These are phyloP conservation scores for Scolopax bukidnonensis DNA, from an alignment of 2,797 vertebrate genomes.

Conservation along the genomic window DNA sequence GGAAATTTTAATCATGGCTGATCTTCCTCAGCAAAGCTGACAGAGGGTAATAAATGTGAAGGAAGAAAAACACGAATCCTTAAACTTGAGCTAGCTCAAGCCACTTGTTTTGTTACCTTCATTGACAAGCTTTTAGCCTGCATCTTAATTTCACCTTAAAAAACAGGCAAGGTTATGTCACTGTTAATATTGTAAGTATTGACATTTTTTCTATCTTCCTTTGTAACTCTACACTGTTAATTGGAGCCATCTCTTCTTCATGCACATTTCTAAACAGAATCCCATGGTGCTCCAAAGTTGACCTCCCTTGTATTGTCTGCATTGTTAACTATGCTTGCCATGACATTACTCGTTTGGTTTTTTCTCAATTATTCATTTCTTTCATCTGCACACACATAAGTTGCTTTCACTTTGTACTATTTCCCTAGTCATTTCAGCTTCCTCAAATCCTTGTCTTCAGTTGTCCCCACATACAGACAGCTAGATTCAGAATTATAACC, in stretches of 20 bases:
- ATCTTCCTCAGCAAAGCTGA: background rate
- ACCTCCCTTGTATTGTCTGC: background rate
- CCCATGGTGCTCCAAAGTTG: background rate
- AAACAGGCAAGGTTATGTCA: background rate
- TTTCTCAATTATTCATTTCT: background rate
- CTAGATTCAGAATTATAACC: background rate
- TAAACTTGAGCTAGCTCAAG: background rate
- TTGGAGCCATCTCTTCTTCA: background rate
- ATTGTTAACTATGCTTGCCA: background rate
- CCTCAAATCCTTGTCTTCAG: background rate
- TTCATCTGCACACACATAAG: background rate
- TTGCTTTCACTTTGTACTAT: background rate
- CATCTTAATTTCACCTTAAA: background rate
- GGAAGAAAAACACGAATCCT: background rate
- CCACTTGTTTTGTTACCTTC: background rate
- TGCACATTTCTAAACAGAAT: background rate
- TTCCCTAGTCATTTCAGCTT: background rate
- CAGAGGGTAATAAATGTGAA: background rate
- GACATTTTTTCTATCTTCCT: background rate
- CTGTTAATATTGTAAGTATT: background rate
- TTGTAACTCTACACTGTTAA: background rate
- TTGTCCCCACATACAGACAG: background rate
- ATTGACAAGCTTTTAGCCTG: background rate
- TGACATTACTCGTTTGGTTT: background rate
- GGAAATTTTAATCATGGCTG: constrained; percentile 10